phyloP scores from a whole-genome alignment of 2,888 invertebrate genomes.

The Colletes collaris region DNA sequence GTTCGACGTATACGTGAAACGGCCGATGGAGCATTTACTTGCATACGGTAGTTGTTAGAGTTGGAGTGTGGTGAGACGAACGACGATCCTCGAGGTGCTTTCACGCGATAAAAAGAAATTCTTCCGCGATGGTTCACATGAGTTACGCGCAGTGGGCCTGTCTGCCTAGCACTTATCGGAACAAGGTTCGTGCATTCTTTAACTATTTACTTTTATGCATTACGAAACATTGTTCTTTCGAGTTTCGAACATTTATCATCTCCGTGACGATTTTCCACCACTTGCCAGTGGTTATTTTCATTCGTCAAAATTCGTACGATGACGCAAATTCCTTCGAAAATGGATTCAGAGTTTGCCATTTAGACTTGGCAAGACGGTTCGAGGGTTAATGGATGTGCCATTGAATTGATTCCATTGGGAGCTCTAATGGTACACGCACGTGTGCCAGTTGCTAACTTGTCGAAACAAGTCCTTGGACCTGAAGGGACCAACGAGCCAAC shows the following conservation, averaged over 20 bases:
- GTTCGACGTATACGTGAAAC: neutral
- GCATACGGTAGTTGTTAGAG: neutral
- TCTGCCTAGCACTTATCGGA: constrained; percentile 81
- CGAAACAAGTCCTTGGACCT: constrained; percentile 19
- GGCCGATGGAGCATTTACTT: neutral
- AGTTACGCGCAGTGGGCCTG: constrained; percentile 82
- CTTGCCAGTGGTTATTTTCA: too few species aligned
- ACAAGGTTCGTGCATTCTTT: constrained; percentile 77
- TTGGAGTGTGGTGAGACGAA: too few species aligned
- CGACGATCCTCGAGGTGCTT: neutral
- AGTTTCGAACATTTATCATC: too few species aligned
- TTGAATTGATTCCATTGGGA: too few species aligned
- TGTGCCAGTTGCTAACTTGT: constrained; percentile 9
- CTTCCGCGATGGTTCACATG: constrained; percentile 79
- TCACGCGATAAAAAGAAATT: constrained; percentile 35
- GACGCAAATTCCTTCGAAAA: too few species aligned
- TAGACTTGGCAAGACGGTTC: too few species aligned
- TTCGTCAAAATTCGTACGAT: too few species aligned
- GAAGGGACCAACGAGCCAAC: constrained; percentile 11
- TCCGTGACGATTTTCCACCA: too few species aligned
- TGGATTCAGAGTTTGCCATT: too few species aligned
- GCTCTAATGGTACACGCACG: neutral
- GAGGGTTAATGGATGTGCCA: too few species aligned
- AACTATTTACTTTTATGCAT: neutral
- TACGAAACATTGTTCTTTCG: too few species aligned